These are phyloP conservation scores for Myotis davidii DNA, from an alignment of 2,113 vertebrate species.

Conservation along the genomic window DNA sequence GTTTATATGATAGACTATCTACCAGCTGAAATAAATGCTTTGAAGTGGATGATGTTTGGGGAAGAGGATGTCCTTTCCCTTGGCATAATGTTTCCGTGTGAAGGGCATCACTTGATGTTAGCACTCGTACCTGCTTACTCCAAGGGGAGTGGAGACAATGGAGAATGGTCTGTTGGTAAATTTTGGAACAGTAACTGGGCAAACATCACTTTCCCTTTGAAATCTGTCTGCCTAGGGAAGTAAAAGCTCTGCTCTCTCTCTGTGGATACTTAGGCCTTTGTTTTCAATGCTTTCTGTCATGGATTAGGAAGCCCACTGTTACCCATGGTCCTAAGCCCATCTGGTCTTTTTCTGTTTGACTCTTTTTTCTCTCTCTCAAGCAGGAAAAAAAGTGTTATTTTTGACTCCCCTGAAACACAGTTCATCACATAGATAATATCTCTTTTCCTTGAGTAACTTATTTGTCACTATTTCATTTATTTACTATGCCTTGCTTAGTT, in stretches of 20 bases:
- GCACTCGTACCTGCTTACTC: not conserved
- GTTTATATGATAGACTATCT: not conserved
- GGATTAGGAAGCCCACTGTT: not conserved
- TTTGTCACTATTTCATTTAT: conserved; percentile 37
- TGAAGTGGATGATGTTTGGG: not conserved
- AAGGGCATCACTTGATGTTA: not conserved
- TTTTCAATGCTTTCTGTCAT: not conserved
- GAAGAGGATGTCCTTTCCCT: not conserved
- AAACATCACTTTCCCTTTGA: not conserved
- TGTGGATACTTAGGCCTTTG: not conserved
- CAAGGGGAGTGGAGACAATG: not conserved
- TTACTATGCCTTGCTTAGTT: conserved; percentile 1
- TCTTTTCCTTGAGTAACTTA: not conserved
- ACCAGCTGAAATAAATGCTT: not conserved
- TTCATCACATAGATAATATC: not conserved
- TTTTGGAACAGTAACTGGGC: not conserved
- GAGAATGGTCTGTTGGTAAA: not conserved
- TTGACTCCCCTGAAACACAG: not conserved
- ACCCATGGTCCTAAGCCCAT: not conserved
- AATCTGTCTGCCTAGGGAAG: not conserved
- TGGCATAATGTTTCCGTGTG: not conserved
- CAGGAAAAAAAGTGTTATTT: not conserved
- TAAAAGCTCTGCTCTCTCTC: not conserved
- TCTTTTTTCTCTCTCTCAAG: not conserved
- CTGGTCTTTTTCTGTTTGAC: not conserved